Base-by-base conservation (phyloP, 2,888 invertebrate genomes). In the Antheraea yamamai region DNA sequence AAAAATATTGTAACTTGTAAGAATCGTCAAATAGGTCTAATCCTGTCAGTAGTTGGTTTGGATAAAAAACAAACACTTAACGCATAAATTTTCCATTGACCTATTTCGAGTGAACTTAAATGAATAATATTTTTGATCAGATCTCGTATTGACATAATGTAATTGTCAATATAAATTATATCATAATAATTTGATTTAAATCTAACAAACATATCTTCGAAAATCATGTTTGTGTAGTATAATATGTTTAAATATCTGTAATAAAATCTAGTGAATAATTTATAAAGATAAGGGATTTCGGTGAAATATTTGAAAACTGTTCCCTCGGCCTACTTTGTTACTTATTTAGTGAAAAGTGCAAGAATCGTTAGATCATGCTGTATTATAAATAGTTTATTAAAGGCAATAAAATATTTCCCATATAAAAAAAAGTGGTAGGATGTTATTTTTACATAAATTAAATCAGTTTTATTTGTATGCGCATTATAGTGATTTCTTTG, bases 91-190 rank as follows among this genome's bases (percentile, higher is more conserved):
- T 23, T n/a, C n/a, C 58, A 58, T n/a, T 23, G 12, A 23, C 1
- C 12, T 61, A 66, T 66, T 26, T 35, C 39, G 70, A 71, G 74
- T 71, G 64, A 26, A 51, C 47, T 64, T 71, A 61, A 72, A 72
- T 58, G 71, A 80, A 77, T 80, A 80, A 74, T 80, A 82, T 81
- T 85, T 83, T 81, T 76, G 81, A 79, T 84, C 81, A 84, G 89
- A 89, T 89, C 89, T 89, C 89, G 85, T 88, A 58, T 8, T 77
- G 79, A 72, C 75, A 66, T 73, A 58, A 58, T 61, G 12, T 75
- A 30, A 68, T 66, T 68, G 35, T 51, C 75, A 74, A 79, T 77
- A 75, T 79, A 75, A 71, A 80, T 79, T 79, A 76, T 78, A 82
- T 78, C 74, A 79, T 79, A 78, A 79, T 81, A 81, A 82, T 79